These are phyloP conservation scores for Anoura caudifer DNA, from an alignment of 2,113 vertebrate species.

Conservation along the genomic window DNA sequence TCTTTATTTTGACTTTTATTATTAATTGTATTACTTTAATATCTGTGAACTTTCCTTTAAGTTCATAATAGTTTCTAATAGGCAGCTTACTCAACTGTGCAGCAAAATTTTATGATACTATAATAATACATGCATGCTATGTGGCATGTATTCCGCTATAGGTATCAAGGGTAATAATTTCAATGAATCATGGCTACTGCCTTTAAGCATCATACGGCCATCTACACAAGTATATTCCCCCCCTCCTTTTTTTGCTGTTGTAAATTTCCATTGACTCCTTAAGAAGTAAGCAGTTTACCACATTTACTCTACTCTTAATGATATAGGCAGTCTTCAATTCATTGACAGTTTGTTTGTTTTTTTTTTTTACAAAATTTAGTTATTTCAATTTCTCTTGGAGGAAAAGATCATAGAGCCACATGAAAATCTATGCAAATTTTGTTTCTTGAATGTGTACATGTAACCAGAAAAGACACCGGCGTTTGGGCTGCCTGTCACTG, in stretches of 20 bases:
- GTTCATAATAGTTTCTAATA: constrained; percentile 17
- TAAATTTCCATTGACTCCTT: not conserved
- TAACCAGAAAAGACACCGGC: too few species aligned
- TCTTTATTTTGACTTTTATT: not conserved
- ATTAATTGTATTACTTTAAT: not conserved
- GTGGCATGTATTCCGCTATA: not conserved
- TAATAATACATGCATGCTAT: too few species aligned
- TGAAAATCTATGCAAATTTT: not conserved
- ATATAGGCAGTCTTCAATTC: not conserved
- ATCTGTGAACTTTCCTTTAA: constrained; percentile 30
- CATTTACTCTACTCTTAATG: not conserved
- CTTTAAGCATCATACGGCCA: not conserved
- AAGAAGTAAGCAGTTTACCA: not conserved
- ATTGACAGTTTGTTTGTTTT: not conserved
- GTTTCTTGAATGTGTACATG: not conserved
- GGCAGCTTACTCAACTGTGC: not conserved
- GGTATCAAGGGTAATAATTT: not conserved
- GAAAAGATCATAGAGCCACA: not conserved
- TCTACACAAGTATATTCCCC: not conserved
- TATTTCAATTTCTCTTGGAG: not conserved
- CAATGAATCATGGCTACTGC: not conserved
- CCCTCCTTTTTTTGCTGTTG: not conserved
- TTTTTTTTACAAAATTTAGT: not conserved
- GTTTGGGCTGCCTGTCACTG: too few species aligned
- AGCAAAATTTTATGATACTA: not conserved